Evolutionary conservation across 2,113 vertebrate genomes (phyloP).

Genomic region (Barnardius zonarius): DNA sequence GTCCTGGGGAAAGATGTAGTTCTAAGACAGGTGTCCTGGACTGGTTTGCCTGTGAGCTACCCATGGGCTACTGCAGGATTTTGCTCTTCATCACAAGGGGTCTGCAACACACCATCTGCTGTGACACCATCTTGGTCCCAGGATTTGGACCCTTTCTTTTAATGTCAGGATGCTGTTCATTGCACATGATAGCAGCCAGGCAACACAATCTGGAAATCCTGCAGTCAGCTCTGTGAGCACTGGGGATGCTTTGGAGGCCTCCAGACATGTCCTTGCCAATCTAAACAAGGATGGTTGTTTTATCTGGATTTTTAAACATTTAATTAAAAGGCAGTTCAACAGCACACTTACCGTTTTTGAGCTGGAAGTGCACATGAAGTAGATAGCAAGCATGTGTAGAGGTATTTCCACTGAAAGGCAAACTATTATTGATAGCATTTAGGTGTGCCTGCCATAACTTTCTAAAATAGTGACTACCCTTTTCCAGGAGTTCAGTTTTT

Average conservation of each 20-base stretch:
- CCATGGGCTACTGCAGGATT: neutral
- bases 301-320: slow-evolving; percentile 10
- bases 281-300: neutral
- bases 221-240: neutral
- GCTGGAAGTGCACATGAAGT: neutral
- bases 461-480: slow-evolving; percentile 11
- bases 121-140: neutral
- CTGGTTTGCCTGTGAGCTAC: neutral
- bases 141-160: neutral
- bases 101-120: neutral
- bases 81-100: neutral
- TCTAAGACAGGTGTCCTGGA: neutral
- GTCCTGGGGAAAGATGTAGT: neutral
- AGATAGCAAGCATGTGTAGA: neutral
- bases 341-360: neutral
- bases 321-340: slow-evolving; percentile 17
- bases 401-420: neutral
- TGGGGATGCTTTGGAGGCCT: neutral
- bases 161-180: neutral
- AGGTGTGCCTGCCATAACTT: neutral
- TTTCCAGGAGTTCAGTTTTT: neutral
- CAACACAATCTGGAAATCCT: neutral
- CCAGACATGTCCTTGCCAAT: neutral
- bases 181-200: neutral
- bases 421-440: neutral